Conservation (phyloP, 2,113 vertebrate genomes). For the Lepisosteus oculatus region DNA sequence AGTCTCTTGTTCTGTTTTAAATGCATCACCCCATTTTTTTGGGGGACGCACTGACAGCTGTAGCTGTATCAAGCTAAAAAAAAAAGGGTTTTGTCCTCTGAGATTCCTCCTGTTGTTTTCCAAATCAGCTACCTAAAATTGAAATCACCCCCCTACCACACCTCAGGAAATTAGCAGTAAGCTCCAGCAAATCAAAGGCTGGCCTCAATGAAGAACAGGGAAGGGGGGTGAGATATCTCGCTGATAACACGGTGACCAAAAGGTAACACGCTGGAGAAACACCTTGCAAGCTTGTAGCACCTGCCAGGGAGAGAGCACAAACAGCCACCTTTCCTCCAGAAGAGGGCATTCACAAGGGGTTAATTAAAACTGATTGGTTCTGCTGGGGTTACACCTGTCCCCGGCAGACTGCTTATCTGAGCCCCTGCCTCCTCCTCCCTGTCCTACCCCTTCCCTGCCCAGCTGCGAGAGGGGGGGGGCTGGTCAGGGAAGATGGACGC, state of each 20-base stretch:
- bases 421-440: slow-evolving; percentile 29
- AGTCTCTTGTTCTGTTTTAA: too few relatives aligned
- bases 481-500: background rate
- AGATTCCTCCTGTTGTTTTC: background rate
- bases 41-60: too few relatives aligned
- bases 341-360: slow-evolving; percentile 59
- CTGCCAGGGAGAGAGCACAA: slow-evolving; percentile 27
- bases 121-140: background rate
- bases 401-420: slow-evolving; percentile 60
- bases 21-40: too few relatives aligned
- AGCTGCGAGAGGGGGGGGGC: too few relatives aligned
- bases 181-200: background rate
- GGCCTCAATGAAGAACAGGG: background rate
- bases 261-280: background rate
- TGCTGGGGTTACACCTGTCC: slow-evolving; percentile 64
- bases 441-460: slow-evolving; percentile 8
- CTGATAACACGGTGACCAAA: background rate
- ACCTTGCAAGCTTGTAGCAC: slow-evolving; percentile 19
- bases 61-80: too few relatives aligned
- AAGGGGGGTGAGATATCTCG: background rate
- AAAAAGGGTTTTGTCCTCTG: too few relatives aligned
- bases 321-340: slow-evolving; percentile 29
- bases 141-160: background rate
- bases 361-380: slow-evolving; percentile 78
- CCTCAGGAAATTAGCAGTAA: background rate